A percentile compares a stretch with the other conserved stretches of the same genome.
Conservation (phyloP, 2,797 vertebrate genomes). For the Diplodus sargus region DNA sequence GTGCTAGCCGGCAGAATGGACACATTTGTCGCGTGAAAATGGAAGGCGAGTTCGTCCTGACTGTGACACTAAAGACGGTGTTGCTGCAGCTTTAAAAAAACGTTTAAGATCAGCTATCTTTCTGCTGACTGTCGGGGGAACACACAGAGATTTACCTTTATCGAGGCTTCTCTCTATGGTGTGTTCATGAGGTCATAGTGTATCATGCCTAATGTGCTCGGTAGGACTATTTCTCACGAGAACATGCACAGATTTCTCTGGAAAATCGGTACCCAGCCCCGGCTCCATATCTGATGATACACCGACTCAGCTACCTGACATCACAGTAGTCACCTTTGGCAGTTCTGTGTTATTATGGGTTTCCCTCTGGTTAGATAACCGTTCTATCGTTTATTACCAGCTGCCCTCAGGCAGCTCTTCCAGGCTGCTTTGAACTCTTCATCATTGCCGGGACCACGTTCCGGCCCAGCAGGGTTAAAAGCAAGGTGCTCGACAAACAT, state of each 20-base stretch:
- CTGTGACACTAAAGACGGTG: background rate
- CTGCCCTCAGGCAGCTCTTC: background rate
- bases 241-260: background rate
- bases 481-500: slow-evolving; percentile 22
- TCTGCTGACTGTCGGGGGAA: background rate
- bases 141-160: background rate
- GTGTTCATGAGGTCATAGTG: background rate
- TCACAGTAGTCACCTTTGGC: background rate
- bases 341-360: background rate
- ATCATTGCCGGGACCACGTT: background rate
- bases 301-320: background rate
- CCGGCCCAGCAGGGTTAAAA: slow-evolving; percentile 2
- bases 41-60: background rate
- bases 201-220: background rate
- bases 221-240: background rate
- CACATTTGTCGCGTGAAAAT: slow-evolving; percentile 3
- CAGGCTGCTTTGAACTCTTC: background rate
- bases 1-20: background rate
- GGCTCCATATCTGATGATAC: background rate
- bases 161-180: background rate
- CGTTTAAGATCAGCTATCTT: background rate
- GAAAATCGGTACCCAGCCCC: background rate
- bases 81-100: slow-evolving; percentile 12
- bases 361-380: slow-evolving; percentile 2
- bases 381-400: background rate